phyloP scores from a whole-genome alignment of 2,797 vertebrate species.

The Microchirus variegatus region DNA sequence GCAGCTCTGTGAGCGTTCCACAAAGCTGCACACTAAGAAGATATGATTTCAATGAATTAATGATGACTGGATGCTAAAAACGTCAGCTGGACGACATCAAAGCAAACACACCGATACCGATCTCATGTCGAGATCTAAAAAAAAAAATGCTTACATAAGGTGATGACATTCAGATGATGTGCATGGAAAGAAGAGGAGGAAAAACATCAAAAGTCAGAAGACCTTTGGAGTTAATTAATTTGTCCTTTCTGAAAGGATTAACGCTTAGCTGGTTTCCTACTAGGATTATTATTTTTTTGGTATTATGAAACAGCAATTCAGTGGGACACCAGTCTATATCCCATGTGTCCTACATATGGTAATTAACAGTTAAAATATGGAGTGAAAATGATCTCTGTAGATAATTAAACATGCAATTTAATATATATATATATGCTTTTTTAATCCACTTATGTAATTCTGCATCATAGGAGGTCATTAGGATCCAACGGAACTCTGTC shows the following conservation, averaged over 20 bases:
- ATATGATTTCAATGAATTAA: slow-evolving; percentile 53
- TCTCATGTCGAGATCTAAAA: slow-evolving; percentile 55
- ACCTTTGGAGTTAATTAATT: slow-evolving; percentile 82
- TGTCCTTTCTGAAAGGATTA: slow-evolving; percentile 80
- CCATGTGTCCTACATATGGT: too few species aligned
- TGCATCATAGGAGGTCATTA: too few species aligned
- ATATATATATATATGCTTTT: too few species aligned
- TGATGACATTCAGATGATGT: slow-evolving; percentile 67
- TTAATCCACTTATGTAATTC: too few species aligned
- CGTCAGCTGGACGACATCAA: slow-evolving; percentile 64
- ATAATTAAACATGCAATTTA: too few species aligned
- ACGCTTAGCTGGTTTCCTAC: slow-evolving; percentile 58
- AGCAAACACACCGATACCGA: slow-evolving; percentile 61
- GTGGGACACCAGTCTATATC: not conserved
- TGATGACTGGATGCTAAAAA: slow-evolving; percentile 66
- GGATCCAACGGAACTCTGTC: too few species aligned
- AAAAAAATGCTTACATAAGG: slow-evolving; percentile 49
- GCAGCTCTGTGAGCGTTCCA: slow-evolving; percentile 1
- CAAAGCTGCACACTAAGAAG: slow-evolving; percentile 29
- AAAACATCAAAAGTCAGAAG: slow-evolving; percentile 77
- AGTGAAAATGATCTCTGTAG: too few species aligned
- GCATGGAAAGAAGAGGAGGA: slow-evolving; percentile 45
- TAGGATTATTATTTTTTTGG: slow-evolving; percentile 41
- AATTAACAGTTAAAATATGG: too few species aligned
- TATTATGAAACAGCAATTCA: slow-evolving; percentile 27